Evolutionary conservation across 2,888 invertebrate species (phyloP).

Genomic region (Drosophila anomalata): DNA sequence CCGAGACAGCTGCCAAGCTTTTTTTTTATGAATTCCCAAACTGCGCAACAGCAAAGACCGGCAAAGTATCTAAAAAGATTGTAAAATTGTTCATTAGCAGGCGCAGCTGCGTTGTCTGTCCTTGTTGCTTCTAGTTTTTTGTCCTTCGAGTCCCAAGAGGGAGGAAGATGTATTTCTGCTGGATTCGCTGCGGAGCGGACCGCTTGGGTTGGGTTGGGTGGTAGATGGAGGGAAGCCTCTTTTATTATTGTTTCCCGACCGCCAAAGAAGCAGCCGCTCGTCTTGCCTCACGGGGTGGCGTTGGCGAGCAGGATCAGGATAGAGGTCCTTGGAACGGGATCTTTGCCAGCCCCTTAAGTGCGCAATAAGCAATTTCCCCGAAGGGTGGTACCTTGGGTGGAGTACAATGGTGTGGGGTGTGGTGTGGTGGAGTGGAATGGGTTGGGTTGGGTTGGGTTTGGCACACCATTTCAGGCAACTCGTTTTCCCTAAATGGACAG

Average conservation of each 20-base stretch:
- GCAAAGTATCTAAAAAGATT: slow-evolving; percentile 40
- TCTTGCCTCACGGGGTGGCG: slow-evolving; percentile 65
- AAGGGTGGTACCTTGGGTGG: slow-evolving; percentile 17
- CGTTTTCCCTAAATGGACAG: slow-evolving; percentile 72
- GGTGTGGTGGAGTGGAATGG: slow-evolving; percentile 22
- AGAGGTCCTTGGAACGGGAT: slow-evolving; percentile 38
- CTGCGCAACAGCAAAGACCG: slow-evolving; percentile 38
- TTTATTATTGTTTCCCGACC: slow-evolving; percentile 17
- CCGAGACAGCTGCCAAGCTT: slow-evolving; percentile 35
- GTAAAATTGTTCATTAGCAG: slow-evolving; percentile 58
- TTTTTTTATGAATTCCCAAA: slow-evolving; percentile 53
- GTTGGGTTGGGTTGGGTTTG: slow-evolving; percentile 50
- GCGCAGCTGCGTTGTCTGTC: slow-evolving; percentile 66
- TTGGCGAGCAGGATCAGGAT: slow-evolving; percentile 50
- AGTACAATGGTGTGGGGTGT: not conserved
- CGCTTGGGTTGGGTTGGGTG: slow-evolving; percentile 22
- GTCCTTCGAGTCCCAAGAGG: slow-evolving; percentile 24
- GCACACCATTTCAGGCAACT: slow-evolving; percentile 44
- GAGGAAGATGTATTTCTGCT: slow-evolving; percentile 18
- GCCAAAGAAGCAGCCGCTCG: slow-evolving; percentile 70
- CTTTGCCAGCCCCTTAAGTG: slow-evolving; percentile 26
- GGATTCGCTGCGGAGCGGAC: slow-evolving; percentile 2
- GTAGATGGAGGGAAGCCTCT: slow-evolving; percentile 52
- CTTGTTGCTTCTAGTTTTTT: slow-evolving; percentile 14
- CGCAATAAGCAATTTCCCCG: slow-evolving; percentile 34